A percentile compares a stretch with the other conserved stretches of the same genome.
Conservation (phyloP, 92 coral and sea anemone genomes). For the Blastomussa wellsi region DNA sequence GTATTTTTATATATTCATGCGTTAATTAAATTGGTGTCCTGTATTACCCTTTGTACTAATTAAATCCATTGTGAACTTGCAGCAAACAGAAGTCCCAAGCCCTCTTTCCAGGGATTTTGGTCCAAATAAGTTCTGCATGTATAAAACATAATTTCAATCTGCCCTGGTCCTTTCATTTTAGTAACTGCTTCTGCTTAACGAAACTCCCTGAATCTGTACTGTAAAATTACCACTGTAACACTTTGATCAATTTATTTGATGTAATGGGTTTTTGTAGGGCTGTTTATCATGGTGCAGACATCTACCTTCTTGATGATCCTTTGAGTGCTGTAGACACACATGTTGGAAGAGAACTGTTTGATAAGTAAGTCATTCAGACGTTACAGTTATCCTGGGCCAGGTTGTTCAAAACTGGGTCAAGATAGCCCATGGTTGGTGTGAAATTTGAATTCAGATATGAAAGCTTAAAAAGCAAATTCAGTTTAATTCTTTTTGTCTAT, state of each 20-base stretch:
- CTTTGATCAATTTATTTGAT: not conserved
- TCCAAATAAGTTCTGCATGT: not conserved
- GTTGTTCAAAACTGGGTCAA: too few relatives aligned
- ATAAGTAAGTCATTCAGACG: conserved; percentile 46
- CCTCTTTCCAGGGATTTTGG: not conserved
- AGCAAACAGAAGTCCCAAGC: not conserved
- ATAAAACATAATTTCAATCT: not conserved
- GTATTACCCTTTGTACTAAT: not conserved
- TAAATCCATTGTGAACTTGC: not conserved
- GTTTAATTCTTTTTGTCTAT: too few relatives aligned
- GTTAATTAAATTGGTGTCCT: not conserved
- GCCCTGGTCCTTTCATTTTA: not conserved
- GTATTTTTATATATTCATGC: too few relatives aligned
- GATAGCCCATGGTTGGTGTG: too few relatives aligned
- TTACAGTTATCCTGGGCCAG: too few relatives aligned
- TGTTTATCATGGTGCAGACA: conserved; percentile 71
- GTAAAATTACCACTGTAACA: not conserved
- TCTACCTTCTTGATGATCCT: conserved; percentile 80
- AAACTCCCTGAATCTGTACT: not conserved
- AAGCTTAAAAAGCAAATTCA: too few relatives aligned
- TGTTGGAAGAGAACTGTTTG: conserved; percentile 80
- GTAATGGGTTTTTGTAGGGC: conserved; percentile 48
- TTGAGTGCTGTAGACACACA: conserved; percentile 89
- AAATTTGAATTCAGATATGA: too few relatives aligned
- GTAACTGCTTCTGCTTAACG: not conserved